Evolutionary conservation across 2,113 vertebrate genomes (phyloP).

Genomic region (Apodemus speciosus): DNA sequence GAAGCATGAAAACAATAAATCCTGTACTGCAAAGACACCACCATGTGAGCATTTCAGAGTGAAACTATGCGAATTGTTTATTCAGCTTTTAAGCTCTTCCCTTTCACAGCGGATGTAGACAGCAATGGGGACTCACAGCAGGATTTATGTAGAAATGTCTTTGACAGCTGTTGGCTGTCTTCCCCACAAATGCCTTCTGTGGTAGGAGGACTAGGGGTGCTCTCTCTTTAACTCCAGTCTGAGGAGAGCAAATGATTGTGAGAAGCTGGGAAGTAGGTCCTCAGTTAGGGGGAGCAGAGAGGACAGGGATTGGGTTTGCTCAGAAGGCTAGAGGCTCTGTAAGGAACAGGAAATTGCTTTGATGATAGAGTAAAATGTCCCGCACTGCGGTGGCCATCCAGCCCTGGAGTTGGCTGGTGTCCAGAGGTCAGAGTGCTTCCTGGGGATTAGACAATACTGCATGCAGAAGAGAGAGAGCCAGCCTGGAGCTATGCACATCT

Average conservation of each 20-base stretch:
- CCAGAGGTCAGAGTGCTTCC: neutral
- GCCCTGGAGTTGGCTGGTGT: neutral
- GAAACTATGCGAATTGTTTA: constrained; percentile 38
- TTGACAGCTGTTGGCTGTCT: constrained; percentile 26
- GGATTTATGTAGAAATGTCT: constrained; percentile 11
- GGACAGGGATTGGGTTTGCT: neutral
- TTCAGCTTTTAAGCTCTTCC: neutral
- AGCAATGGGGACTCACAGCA: neutral
- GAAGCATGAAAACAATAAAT: constrained; percentile 49
- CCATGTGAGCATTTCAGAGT: constrained; percentile 7
- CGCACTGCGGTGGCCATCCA: neutral
- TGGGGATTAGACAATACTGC: neutral
- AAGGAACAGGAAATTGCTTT: neutral
- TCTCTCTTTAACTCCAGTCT: neutral
- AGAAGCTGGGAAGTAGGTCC: neutral
- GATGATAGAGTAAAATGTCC: neutral
- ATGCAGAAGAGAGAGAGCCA: neutral
- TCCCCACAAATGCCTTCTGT: neutral
- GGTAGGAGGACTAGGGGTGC: neutral
- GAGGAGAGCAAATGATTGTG: neutral
- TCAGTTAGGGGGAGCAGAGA: neutral
- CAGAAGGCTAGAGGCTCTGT: neutral
- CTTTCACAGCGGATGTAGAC: neutral
- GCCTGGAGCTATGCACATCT: neutral
- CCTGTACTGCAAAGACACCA: constrained; percentile 3